Percentiles rank a stretch among this genome's conserved stretches.
phyloP scores from a whole-genome alignment of 2,113 vertebrate genomes.

The Ornithorhynchus anatinus region DNA sequence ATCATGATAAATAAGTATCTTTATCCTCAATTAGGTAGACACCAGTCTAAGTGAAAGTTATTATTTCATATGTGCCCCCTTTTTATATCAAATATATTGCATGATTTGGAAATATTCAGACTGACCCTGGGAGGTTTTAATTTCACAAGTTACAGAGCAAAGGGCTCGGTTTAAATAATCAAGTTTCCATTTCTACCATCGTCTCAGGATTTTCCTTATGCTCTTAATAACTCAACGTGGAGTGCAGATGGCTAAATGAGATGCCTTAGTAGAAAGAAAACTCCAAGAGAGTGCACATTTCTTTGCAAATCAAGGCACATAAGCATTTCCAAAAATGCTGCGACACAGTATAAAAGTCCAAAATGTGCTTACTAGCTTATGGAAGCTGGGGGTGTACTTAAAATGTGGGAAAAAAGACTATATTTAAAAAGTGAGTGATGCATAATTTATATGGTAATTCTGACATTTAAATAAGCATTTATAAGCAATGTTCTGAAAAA shows the following conservation, averaged over 20 bases:
- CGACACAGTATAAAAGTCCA: neutral
- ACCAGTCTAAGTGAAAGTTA: too few species aligned
- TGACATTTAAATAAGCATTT: neutral
- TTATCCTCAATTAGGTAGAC: too few species aligned
- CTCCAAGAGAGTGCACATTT: neutral
- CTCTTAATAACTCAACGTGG: neutral
- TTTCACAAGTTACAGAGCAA: neutral
- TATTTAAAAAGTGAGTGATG: neutral
- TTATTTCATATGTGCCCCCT: too few species aligned
- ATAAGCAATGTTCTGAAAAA: neutral
- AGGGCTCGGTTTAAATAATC: neutral
- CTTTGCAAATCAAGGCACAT: slow-evolving; percentile 9
- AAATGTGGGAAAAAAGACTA: neutral
- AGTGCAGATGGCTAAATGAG: neutral
- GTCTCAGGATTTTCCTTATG: neutral
- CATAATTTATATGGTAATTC: neutral
- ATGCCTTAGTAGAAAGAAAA: slow-evolving; percentile 19
- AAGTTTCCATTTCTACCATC: neutral
- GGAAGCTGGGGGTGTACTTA: neutral
- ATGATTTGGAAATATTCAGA: too few species aligned
- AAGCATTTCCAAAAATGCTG: neutral
- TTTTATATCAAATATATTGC: too few species aligned
- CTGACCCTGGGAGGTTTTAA: too few species aligned
- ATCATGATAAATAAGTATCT: too few species aligned
- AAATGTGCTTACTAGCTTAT: neutral